Base-by-base conservation (phyloP, 2,888 invertebrate species). In the Helleia helle region DNA sequence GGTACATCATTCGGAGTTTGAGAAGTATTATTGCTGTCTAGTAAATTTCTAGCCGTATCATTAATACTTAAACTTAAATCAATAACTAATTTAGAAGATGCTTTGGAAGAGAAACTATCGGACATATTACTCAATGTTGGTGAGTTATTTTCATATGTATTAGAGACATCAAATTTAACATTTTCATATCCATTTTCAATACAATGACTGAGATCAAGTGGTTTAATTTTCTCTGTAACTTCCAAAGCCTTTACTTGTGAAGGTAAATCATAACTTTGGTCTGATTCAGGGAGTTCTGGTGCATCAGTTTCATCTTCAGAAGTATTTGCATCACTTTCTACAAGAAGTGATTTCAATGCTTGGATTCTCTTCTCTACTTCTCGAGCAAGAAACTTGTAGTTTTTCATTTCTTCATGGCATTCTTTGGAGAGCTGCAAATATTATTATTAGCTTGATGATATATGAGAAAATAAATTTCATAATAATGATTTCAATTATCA, bases 331-430 rank as follows among this genome's bases (percentile, higher is more conserved):
- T 73, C 71, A 48, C 52, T 64, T 2, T 67, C 65, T 14, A 47
- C 31, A 1, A 76, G 52, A 44, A 76, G 72, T 1, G 83, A 71
- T 49, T 74, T 69, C 1, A 86, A 70, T 40, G 79, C 68, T 4
- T 62, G 53, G 44, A 90, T 74, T 38, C 87, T 79, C 55, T 87
- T 84, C 61, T 93, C 92, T 3, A 89, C 77, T 57, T 88, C 87
- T 43, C 89, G 71, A 0, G 93, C 93, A 43, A 90, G 71, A 34
- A 89, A 73, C 62, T 87, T 90, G 63, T 91, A 91, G 50, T 87
- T 86, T 53, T 86, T 86, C 87, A 92, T 89, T 71, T 92, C 90
- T 56, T 84, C 77, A 15, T 87, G 79, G 48, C 87, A 84, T 65
- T 88, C 86, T 49, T 87, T 83, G 7, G 90, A 91, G 62, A 92